Evolutionary conservation across 2,113 vertebrate genomes (phyloP), one percentile per base, ranked within the genome.

Genomic region (Indicator indicator): DNA sequence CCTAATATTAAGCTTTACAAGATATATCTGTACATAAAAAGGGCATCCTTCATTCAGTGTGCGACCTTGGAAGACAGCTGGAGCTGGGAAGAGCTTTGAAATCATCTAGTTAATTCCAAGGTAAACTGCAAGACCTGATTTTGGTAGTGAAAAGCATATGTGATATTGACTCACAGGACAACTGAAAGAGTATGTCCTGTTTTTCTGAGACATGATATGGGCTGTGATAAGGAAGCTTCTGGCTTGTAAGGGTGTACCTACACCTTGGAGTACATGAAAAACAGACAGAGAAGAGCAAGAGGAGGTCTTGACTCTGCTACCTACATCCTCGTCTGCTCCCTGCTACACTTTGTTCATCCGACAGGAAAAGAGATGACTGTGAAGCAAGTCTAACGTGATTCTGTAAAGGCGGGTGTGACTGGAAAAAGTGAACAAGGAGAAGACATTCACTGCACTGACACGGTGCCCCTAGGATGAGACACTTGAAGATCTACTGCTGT

Each of bases 21-120:
- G 62, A 33, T 20, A 16, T 2, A 33, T 36, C 40, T 48, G 7
- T 55, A 65, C 16, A 75, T 36, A 74, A n/a, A 32, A 30, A 56
- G 28, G 5, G 20, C 3, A 33, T 9, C 12, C 6, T 79, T 6
- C 2, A 6, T 59, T 68, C 38, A 48, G 9, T 1, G 1, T 15
- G 16, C 26, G 18, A 38, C 28, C 6, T 44, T 56, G 44, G 6
- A 28, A 82, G 21, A 38, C 5, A 75, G 13, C 3, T 77, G 60
- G 26, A 70, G 17, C 28, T 67, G 5, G 5, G 28, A 36, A 84
- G 6, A 62, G 11, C 6, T 60, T 28, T 75, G 33, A 62, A 64
- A 79, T 84, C 3, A 72, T 36, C 17, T 6, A 23, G 5, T 52
- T 60, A 59, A 55, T 32, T 32, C 7, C 2, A 74, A 55, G 52